These are phyloP conservation scores for Drosophila pandora DNA, from an alignment of 1,140 invertebrate genomes.

Conservation along the genomic window DNA sequence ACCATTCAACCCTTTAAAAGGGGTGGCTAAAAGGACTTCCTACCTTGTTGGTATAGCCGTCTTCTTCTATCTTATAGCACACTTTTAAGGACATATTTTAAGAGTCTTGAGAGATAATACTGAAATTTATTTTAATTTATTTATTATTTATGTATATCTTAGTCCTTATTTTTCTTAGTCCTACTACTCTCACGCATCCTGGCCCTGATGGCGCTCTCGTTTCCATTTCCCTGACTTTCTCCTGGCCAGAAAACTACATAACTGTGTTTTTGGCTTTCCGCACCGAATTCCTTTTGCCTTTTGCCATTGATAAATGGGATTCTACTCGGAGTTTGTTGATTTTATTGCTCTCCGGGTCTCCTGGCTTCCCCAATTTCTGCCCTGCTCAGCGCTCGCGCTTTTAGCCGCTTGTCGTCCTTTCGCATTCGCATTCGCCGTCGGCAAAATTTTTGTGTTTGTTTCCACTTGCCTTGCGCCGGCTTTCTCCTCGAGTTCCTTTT, in stretches of 20 bases:
- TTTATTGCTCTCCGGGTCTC: constrained; percentile 41
- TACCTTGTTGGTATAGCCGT: not conserved
- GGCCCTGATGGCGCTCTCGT: not conserved
- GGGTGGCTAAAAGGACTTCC: not conserved
- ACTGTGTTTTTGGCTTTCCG: constrained; percentile 60
- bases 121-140: not conserved
- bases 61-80: not conserved
- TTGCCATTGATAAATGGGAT: constrained; percentile 75
- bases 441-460: constrained; percentile 76
- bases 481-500: constrained; percentile 51
- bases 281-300: constrained; percentile 73
- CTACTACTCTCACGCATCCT: constrained; percentile 25
- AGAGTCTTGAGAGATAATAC: not conserved
- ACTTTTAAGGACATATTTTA: not conserved
- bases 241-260: constrained; percentile 22
- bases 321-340: constrained; percentile 67
- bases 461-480: constrained; percentile 65
- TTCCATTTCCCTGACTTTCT: not conserved
- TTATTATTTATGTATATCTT: not conserved
- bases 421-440: constrained; percentile 45
- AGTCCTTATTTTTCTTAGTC: constrained; percentile 2
- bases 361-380: constrained; percentile 2
- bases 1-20: not conserved
- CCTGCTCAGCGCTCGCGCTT: constrained; percentile 29
- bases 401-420: constrained; percentile 63